Evolutionary conservation across 2,797 vertebrate genomes (phyloP), one percentile per base, ranked within the genome.

Genomic region (Tangara arthus): DNA sequence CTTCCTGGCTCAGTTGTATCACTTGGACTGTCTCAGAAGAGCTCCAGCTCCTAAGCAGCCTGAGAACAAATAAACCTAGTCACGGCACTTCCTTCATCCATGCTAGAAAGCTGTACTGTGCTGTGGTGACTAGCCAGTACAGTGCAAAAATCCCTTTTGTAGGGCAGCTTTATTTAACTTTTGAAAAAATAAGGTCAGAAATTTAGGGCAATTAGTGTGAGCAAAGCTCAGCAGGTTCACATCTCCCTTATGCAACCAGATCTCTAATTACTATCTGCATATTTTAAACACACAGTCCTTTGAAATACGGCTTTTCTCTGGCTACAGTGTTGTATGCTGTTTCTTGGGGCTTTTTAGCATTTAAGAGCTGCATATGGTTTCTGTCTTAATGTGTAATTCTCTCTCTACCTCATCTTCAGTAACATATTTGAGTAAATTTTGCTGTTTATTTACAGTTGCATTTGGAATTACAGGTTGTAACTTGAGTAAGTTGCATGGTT

Each of bases 211-310:
- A 72, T 95, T 95, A 93, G 42, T 52, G 64, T 69, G 64, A 92
- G 69, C 60, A 69, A 71, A 90, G 73, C 89, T 96, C 89, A 82
- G 91, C 89, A 93, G 76, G 80, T 91, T 96, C 82, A 50, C 52
- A 73, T 94, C 77, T 97, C 77, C 77, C 77, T 91, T 68, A 80
- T 47, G 77, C 86, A 94, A 39, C 82, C 41, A 61, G 44, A 94
- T 94, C 77, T 90, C 80, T 96, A 96, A 97, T 96, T 96, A 94
- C 73, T 70, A 3, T 89, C 66, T 87, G 94, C 60, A 64, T 91
- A 79, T 82, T 90, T 95, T 91, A 94, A 94, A 66, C 80, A 87
- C 78, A 39, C 20, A 44, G 50, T 77, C 49, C 60, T 94, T 93
- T 72, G 56, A 89, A 88, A 87, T 41, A 47, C 0, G 0, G 4